Conservation (phyloP, 2,888 invertebrate genomes). For the Chrysomela aeneicollis region DNA sequence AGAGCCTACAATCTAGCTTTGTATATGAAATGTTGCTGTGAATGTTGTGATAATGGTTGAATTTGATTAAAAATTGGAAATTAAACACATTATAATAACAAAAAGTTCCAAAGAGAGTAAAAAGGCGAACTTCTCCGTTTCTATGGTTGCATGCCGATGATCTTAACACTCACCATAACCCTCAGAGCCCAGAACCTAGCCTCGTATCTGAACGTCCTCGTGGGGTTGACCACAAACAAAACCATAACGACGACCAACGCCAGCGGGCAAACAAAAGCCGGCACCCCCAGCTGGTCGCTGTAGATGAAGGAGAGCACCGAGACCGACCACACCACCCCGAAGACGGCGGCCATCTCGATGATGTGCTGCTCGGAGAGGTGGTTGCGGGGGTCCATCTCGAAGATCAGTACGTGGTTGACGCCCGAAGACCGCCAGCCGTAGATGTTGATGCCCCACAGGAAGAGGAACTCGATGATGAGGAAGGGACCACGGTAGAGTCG, state of each 20-base stretch:
- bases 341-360: constrained; percentile 91
- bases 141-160: no score
- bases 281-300: constrained; percentile 84
- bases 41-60: no score
- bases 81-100: no score
- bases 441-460: constrained; percentile 94
- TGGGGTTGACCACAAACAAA: constrained; percentile 89
- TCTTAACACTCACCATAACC: constrained; percentile 86
- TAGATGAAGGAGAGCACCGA: constrained; percentile 86
- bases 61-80: no score
- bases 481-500: constrained; percentile 94
- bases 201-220: constrained; percentile 89
- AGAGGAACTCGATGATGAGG: constrained; percentile 90
- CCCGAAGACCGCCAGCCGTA: constrained; percentile 98
- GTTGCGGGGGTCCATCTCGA: constrained; percentile 95
- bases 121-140: no score
- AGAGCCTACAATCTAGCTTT: no score
- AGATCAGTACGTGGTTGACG: constrained; percentile 97
- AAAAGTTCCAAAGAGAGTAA: no score
- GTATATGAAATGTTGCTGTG: no score
- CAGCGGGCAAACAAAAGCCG: constrained; percentile 91
- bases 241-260: constrained; percentile 83
- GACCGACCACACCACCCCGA: constrained; percentile 94
- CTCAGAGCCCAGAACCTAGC: constrained; percentile 94
- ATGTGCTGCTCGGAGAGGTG: constrained; percentile 94